These are phyloP conservation scores for Procambarus virginalis DNA, from an alignment of 1,140 invertebrate species.

Conservation along the genomic window DNA sequence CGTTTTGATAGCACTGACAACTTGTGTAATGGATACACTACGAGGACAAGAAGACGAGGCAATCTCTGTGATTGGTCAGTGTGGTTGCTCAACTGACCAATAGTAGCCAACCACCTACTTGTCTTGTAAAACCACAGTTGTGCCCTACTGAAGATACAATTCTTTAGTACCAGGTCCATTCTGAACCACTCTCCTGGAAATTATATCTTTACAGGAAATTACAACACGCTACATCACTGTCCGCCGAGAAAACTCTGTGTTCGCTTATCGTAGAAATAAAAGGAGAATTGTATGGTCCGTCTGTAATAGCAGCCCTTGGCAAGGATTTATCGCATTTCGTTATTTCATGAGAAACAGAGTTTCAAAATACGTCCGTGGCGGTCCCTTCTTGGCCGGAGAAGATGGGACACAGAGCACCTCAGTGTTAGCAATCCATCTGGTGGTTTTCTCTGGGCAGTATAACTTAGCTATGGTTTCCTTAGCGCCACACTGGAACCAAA, in stretches of 20 bases:
- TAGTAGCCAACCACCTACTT: conserved; percentile 28
- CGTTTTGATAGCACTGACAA: background rate
- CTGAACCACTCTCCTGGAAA: conserved; percentile 30
- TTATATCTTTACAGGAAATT: conserved; percentile 14
- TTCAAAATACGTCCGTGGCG: background rate
- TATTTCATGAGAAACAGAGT: background rate
- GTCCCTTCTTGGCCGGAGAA: background rate
- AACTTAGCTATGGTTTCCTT: conserved; percentile 46
- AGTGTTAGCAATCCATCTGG: conserved; percentile 48
- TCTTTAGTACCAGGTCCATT: conserved; percentile 13
- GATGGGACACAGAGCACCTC: background rate
- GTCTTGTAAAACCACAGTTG: conserved; percentile 29
- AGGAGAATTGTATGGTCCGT: background rate
- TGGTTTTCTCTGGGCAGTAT: conserved; percentile 38
- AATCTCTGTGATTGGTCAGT: background rate
- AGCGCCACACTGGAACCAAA: conserved; percentile 28
- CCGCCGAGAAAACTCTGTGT: background rate
- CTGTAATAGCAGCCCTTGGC: background rate
- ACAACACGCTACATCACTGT: background rate
- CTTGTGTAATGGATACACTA: too few species aligned
- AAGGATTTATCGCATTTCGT: background rate
- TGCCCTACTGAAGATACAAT: background rate
- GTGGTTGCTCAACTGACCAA: conserved; percentile 13
- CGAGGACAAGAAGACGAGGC: background rate
- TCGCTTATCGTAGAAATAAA: background rate